These are phyloP conservation scores for Anguilla marmorata DNA, from an alignment of 2,797 vertebrate species.

Conservation along the genomic window DNA sequence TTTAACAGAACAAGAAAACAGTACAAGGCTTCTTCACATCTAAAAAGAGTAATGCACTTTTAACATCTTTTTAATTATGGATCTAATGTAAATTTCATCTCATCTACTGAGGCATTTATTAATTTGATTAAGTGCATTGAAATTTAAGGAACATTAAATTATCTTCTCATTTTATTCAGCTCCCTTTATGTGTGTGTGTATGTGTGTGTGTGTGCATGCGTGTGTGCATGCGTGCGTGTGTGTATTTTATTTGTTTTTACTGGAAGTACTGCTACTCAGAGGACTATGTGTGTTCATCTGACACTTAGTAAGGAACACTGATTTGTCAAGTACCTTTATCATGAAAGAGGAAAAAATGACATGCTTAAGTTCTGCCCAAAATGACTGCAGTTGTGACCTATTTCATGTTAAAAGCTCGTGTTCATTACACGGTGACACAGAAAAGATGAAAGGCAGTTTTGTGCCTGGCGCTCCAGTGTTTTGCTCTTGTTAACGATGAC, in stretches of 20 bases:
- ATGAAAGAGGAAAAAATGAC: slow-evolving; percentile 54
- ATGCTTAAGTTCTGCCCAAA: slow-evolving; percentile 37
- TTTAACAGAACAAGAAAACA: slow-evolving; percentile 54
- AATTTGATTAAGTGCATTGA: slow-evolving; percentile 74
- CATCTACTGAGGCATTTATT: slow-evolving; percentile 73
- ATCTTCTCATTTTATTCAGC: slow-evolving; percentile 50
- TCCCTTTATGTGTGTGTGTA: slow-evolving; percentile 8
- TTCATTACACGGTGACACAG: neutral
- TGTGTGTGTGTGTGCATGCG: no score
- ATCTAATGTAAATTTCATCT: slow-evolving; percentile 68
- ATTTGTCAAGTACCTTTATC: slow-evolving; percentile 67
- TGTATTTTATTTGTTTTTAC: slow-evolving; percentile 55
- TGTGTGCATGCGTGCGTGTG: slow-evolving; percentile 24
- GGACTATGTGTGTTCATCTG: slow-evolving; percentile 66
- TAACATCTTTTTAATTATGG: slow-evolving; percentile 71
- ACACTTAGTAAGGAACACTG: slow-evolving; percentile 63
- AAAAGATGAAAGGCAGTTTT: neutral
- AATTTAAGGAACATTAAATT: slow-evolving; percentile 77
- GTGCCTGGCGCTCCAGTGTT: neutral
- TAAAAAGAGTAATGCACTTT: slow-evolving; percentile 79
- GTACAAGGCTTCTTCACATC: slow-evolving; percentile 67
- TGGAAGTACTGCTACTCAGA: slow-evolving; percentile 42
- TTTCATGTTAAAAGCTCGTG: slow-evolving; percentile 47
- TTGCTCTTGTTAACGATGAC: slow-evolving; percentile 25
- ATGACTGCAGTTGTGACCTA: slow-evolving; percentile 12